phyloP scores from a whole-genome alignment of 2,797 vertebrate genomes.

The Paratrypauchen microcephalus region DNA sequence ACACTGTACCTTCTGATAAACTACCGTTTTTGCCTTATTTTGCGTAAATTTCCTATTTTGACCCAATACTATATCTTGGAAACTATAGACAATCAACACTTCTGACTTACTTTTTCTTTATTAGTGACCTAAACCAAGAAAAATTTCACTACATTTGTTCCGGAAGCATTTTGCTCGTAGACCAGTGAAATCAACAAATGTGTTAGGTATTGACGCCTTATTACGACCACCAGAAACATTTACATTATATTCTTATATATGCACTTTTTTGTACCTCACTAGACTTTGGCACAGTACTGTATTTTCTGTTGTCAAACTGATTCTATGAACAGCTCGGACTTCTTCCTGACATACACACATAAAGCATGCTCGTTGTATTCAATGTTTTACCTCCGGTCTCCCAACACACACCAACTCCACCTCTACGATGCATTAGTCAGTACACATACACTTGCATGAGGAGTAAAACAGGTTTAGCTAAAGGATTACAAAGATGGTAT shows the following conservation, averaged over 20 bases:
- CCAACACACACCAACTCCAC: constrained; percentile 57
- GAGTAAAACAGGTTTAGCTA: constrained; percentile 27
- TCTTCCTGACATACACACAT: constrained; percentile 43
- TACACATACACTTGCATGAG: constrained; percentile 29
- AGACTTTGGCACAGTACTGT: constrained; percentile 8
- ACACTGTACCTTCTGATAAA: too few relatives aligned
- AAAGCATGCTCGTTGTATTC: constrained; percentile 56
- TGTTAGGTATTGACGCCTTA: background rate
- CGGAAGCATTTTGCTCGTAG: too few relatives aligned
- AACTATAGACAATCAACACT: too few relatives aligned
- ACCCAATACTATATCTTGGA: too few relatives aligned
- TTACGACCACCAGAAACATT: background rate
- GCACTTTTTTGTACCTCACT: background rate
- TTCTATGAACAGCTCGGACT: constrained; percentile 54
- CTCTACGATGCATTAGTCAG: constrained; percentile 44
- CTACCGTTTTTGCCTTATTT: too few relatives aligned
- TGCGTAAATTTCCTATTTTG: too few relatives aligned
- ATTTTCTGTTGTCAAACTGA: constrained; percentile 56
- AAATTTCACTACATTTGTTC: too few relatives aligned
- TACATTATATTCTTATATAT: background rate
- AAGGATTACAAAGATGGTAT: background rate
- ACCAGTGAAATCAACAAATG: too few relatives aligned
- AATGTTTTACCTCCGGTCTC: constrained; percentile 58
- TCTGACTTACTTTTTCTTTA: too few relatives aligned
- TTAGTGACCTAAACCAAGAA: too few relatives aligned